Percentiles rank a stretch among this genome's conserved stretches.
Evolutionary conservation across 2,888 invertebrate genomes (phyloP).

Genomic region (Microctonus aethiopoides): DNA sequence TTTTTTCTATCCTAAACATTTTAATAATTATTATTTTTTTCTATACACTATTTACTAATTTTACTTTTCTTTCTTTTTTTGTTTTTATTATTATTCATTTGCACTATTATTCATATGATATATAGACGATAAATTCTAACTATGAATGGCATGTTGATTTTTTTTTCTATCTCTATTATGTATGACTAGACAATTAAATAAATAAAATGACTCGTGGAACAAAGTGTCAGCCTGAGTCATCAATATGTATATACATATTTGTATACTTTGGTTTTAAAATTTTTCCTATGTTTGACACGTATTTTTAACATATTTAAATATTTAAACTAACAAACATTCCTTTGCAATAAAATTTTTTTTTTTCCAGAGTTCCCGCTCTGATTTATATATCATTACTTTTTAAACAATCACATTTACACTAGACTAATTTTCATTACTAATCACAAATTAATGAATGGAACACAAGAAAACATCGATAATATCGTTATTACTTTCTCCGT

Average conservation of each 20-base stretch:
- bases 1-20: background rate
- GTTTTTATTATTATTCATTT: background rate
- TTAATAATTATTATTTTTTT: background rate
- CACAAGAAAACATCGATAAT: background rate
- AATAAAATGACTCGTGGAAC: background rate
- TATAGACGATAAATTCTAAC: background rate
- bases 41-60: background rate
- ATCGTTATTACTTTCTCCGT: background rate
- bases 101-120: background rate
- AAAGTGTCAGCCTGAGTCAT: background rate
- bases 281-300: background rate
- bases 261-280: background rate
- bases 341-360: background rate
- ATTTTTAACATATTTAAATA: background rate
- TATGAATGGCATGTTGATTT: background rate
- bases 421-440: background rate
- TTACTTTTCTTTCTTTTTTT: background rate
- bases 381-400: background rate
- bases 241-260: background rate
- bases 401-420: background rate
- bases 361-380: background rate
- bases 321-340: background rate
- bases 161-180: background rate
- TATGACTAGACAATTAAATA: background rate
- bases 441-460: background rate